Evolutionary conservation across 2,113 vertebrate species (phyloP).

Genomic region (Pionites leucogaster): DNA sequence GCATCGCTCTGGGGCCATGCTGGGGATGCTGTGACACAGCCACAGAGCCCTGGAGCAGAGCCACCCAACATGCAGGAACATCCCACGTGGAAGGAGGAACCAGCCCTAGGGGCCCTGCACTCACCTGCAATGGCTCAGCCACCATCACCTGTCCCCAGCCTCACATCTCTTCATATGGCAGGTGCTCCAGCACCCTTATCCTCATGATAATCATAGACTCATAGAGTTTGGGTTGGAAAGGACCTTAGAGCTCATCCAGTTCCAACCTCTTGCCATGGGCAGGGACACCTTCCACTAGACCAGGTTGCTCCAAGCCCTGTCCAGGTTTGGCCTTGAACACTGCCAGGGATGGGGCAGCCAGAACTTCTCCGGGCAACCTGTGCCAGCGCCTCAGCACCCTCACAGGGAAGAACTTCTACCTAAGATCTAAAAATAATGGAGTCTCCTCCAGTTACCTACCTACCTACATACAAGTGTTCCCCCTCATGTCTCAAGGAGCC

Average conservation of each 20-base stretch:
- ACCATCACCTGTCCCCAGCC: neutral
- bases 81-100: fast-evolving
- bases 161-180: neutral
- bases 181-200: neutral
- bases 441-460: neutral
- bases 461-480: neutral
- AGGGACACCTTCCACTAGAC: neutral
- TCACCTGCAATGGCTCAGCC: neutral
- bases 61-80: fast-evolving
- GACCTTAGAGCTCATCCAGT: neutral
- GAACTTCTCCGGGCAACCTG: neutral
- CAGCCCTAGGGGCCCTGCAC: fast-evolving
- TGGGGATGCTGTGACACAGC: neutral
- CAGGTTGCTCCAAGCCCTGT: fast-evolving
- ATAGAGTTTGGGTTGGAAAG: neutral
- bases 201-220: neutral
- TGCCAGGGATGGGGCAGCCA: neutral
- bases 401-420: neutral
- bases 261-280: neutral
- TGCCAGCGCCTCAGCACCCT: neutral
- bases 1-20: neutral
- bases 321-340: neutral
- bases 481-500: neutral
- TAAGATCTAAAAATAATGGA: neutral
- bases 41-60: fast-evolving